Evolutionary conservation across 2,888 invertebrate species (phyloP), one percentile per base, ranked within the genome.

Genomic region (Chrysodeixis includens): DNA sequence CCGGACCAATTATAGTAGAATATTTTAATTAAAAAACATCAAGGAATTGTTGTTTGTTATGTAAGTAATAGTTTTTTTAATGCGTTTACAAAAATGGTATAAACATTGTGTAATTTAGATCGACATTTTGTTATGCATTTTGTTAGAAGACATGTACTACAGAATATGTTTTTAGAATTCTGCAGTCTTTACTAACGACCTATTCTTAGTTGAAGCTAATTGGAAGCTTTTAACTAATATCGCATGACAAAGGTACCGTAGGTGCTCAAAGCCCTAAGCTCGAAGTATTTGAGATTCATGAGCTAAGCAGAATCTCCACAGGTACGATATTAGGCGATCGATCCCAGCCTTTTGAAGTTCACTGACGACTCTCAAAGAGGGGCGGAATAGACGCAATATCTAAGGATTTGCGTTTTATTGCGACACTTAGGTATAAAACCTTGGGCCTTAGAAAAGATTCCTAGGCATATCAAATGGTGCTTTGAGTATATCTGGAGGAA

Each of bases 361-460:
- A 40, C 22, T 30, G 30, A 1, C 16, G 60, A 26, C n/a, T 30
- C 44, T 52, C 16, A n/a, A 5, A 30, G 0, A 6, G 16, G 52
- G 44, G 26, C 26, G 26, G n/a, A 26, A 6, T 26, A 26, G 26
- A 26, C 62, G 66, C 46, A 76, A 78, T 78, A 78, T 67, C 56
- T 10, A 56, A 55, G 76, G 79, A 66, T 76, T 76, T 66, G 61
- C 40, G 56, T 56, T n/a, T 30, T 67, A 62, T 61, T 40, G 40
- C 40, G 6, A 40, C n/a, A n/a, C n/a, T n/a, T n/a, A 40, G 26
- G 26, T 26, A 26, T n/a, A n/a, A n/a, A n/a, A n/a, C n/a, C 40
- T n/a, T n/a, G n/a, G 14, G n/a, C 40, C 40, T n/a, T 6, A 6
- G n/a, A 40, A n/a, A 40, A 40, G n/a, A 6, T 40, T n/a, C 0